Conservation (phyloP, 2,888 invertebrate genomes). For the Creontiades dilutus region DNA sequence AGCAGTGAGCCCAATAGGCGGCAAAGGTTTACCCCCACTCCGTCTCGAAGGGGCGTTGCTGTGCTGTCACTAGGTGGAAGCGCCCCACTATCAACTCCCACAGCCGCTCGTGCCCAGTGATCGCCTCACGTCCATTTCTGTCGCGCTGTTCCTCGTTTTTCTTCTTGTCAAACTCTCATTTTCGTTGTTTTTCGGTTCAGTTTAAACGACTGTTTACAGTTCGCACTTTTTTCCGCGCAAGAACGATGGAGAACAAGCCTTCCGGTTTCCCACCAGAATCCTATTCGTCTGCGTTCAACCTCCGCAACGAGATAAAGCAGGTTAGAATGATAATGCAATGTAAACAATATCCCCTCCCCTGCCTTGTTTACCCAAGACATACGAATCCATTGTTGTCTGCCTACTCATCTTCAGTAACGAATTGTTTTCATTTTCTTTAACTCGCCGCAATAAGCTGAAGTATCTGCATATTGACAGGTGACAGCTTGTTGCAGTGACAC, state of each 20-base stretch:
- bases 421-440: no score
- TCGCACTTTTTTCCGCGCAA: background rate
- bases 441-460: no score
- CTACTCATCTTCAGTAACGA: no score
- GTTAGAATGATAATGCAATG: constrained; percentile 66
- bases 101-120: constrained; percentile 23
- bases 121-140: constrained; percentile 8
- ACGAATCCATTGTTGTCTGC: no score
- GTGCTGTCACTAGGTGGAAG: background rate
- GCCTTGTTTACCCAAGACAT: background rate
- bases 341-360: constrained; percentile 56
- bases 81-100: background rate
- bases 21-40: background rate
- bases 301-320: constrained; percentile 76
- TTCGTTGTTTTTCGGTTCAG: background rate
- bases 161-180: background rate
- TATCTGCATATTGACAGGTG: no score
- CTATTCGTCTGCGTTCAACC: constrained; percentile 76
- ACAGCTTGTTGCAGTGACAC: no score
- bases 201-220: background rate
- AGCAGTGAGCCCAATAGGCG: background rate
- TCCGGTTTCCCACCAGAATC: constrained; percentile 76
- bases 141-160: background rate
- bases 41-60: background rate
- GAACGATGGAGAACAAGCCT: constrained; percentile 72